Conservation (phyloP, 2,888 invertebrate species). For the Drosophila ezoana region DNA sequence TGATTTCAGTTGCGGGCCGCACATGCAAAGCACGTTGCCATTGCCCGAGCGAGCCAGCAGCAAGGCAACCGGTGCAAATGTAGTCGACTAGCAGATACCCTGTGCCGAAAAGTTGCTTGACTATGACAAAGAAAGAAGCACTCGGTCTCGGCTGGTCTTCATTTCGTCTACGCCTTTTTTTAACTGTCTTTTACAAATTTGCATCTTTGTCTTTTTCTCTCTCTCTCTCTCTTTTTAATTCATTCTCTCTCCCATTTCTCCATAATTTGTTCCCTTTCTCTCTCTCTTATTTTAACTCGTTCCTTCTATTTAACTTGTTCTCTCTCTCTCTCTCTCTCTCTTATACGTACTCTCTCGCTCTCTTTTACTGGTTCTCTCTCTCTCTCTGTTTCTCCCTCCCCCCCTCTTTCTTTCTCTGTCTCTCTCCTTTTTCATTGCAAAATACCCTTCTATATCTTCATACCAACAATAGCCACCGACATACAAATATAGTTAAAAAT, state of each 20-base stretch:
- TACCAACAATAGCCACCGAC: too few relatives aligned
- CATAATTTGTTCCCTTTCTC: too few relatives aligned
- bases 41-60: background rate
- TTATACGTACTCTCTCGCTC: background rate
- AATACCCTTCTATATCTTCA: background rate
- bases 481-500: too few relatives aligned
- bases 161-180: too few relatives aligned
- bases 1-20: slow-evolving; percentile 35
- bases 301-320: background rate
- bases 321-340: background rate
- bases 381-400: too few relatives aligned
- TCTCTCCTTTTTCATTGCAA: background rate
- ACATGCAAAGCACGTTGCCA: slow-evolving; percentile 68
- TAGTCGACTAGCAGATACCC: slow-evolving; percentile 19
- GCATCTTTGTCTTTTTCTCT: too few relatives aligned
- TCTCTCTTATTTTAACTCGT: background rate
- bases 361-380: background rate
- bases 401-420: background rate
- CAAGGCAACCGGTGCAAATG: background rate
- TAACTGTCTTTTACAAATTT: too few relatives aligned
- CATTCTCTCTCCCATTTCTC: too few relatives aligned
- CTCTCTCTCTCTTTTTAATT: too few relatives aligned
- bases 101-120: background rate
- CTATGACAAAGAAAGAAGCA: too few relatives aligned
- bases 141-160: too few relatives aligned